Base-by-base conservation (phyloP, 1,140 invertebrate species). In the Drosophila orosa region DNA sequence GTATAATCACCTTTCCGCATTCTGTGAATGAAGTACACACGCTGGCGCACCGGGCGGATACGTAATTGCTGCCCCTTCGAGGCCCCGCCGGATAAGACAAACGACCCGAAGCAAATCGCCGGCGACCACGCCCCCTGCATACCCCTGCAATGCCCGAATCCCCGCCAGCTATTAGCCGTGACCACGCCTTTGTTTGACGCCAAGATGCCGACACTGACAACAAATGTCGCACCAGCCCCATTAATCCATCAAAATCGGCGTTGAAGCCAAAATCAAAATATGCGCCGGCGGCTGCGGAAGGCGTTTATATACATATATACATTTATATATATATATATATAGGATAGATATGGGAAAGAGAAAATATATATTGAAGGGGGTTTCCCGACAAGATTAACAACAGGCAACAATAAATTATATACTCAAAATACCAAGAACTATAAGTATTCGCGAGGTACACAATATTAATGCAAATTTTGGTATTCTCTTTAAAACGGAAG, bases 1-100 rank as follows among this genome's bases (percentile, higher is more conserved):
- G 66, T 76, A 80, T 87, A 89, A 87, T 84, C 80, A 89, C 84
- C 84, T 87, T 87, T 87, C 84, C 84, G 84, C 84, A 80, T 87
- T 87, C 76, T 55, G 58, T 66, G 68, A 72, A 83, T 74, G 55
- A 50, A 78, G 60, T 54, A 72, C 60, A 68, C 27, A 68, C 35
- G 48, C 25, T 27, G 65, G 67, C 67, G 6, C 61, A 69, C 66
- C 22, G 50, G 50, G 65, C 65, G 67, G 25, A 69, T 69, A 69
- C 69, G 68, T 72, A 67, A 75, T 79, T 63, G 66, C 54, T 57
- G 27, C 29, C 65, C 19, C 25, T 33, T 33, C 17, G 19, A 60
- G 45, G n/a, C 60, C 33, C 50, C 45, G 33, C 37, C 54, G 59
- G 42, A 48, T 31, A 84, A 85, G 80, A 87, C 66, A 87, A 87